These are phyloP conservation scores for Nebria brevicollis DNA, from an alignment of 2,888 invertebrate genomes.

Conservation along the genomic window DNA sequence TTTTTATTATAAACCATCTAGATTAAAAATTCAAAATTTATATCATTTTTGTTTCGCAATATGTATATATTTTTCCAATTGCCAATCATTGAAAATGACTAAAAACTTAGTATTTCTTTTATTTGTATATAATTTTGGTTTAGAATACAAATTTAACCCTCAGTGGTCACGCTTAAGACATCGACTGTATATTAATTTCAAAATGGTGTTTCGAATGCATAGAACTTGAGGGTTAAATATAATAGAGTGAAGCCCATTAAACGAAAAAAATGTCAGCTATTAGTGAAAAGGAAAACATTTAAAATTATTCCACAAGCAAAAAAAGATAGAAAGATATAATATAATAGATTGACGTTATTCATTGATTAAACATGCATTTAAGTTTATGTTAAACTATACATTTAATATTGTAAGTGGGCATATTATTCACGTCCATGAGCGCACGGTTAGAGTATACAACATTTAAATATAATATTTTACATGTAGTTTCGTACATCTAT, in stretches of 20 bases:
- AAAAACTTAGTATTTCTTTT: background rate
- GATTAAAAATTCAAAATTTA: too few relatives aligned
- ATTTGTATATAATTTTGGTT: background rate
- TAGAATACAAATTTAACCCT: background rate
- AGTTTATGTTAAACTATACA: conserved; percentile 28
- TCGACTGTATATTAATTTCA: too few relatives aligned
- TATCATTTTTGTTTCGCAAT: background rate
- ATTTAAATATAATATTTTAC: conserved; percentile 35
- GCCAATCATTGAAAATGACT: background rate
- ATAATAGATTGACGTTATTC: conserved; percentile 22
- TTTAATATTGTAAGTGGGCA: conserved; percentile 38
- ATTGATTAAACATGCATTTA: conserved; percentile 31
- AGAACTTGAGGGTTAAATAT: background rate
- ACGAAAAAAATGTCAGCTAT: background rate
- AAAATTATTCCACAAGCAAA: conserved; percentile 18
- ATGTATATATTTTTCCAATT: background rate
- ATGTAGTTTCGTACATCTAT: conserved; percentile 43
- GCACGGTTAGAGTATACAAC: conserved; percentile 43
- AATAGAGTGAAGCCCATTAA: background rate
- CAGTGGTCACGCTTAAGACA: background rate
- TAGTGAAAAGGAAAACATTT: background rate
- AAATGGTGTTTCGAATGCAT: too few relatives aligned
- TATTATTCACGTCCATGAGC: conserved; percentile 36
- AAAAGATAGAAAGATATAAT: conserved; percentile 24
- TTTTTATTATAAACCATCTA: background rate